Base-by-base conservation (phyloP, 2,113 vertebrate species). In the Pristiophorus japonicus region DNA sequence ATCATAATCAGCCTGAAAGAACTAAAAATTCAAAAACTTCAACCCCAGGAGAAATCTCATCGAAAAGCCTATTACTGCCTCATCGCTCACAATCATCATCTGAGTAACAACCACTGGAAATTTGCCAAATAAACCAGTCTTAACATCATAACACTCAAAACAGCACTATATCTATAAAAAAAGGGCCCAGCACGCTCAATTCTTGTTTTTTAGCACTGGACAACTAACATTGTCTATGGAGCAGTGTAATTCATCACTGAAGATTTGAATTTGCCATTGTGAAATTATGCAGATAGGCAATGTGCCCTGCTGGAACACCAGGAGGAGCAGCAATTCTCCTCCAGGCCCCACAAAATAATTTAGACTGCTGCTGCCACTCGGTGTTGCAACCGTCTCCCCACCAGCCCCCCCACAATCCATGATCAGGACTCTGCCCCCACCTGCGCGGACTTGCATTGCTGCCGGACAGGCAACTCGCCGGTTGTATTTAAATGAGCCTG, bases 71-170 rank as follows among this genome's bases (percentile, higher is more conserved):
- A 90, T 90, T 90, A 90, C 51, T 90, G 87, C 51, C 87, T 59
- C 91, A 94, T 94, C 20, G 18, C 63, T 94, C 93, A 94, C 65
- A 94, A 47, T 94, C 66, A 70, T 47, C 65, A 94, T 47, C 66
- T 94, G 24, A 94, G 47, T 24, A 94, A 30, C 16, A 94, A 70
- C 45, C 4, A 34, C 45, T 94, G 66, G 42, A 67, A 70, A 94
- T 7, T 10, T 94, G 93, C 93, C 93, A 94, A 70, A 18, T 6
- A 73, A 51, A 51, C 66, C 42, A 34, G 14, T 90, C 55, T 59
- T 59, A 59, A 90, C 51, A n/a, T 34, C 87, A 85, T 6, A 90
- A 34, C 10, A 16, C 4, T 90, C 51, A 59, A 4, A 34, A 90
- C 45, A 90, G 22, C 85, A 88, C 30, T 34, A 12, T 30, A 59